A percentile compares a stretch with the other conserved stretches of the same genome.
phyloP scores from a whole-genome alignment of 2,888 invertebrate genomes.

The Byasa hedistus region DNA sequence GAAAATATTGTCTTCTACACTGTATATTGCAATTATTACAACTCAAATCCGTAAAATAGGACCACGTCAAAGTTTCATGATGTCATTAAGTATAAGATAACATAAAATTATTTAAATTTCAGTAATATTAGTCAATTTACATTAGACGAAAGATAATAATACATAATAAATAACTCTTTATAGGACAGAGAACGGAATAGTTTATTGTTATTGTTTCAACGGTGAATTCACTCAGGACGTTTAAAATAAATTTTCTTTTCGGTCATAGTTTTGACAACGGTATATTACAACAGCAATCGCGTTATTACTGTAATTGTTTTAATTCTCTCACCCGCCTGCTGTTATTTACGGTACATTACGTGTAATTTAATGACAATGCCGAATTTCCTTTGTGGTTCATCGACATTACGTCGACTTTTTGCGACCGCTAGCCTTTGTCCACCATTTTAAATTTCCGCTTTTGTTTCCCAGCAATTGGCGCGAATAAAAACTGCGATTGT shows the following conservation, averaged over 20 bases:
- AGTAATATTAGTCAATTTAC: too few relatives aligned
- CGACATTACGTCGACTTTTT: conserved; percentile 29
- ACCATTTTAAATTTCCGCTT: conserved; percentile 46
- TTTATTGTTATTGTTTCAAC: not conserved
- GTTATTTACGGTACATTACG: conserved; percentile 27
- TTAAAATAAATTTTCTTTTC: not conserved
- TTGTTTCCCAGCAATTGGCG: conserved; percentile 37
- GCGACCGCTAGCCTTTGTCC: conserved; percentile 41
- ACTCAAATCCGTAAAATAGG: too few relatives aligned
- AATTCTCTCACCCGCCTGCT: conserved; percentile 26
- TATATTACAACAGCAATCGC: conserved; percentile 10
- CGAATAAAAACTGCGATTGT: conserved; percentile 32
- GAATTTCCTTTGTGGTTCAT: conserved; percentile 29
- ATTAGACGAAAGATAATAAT: too few relatives aligned
- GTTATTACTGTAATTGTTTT: conserved; percentile 28
- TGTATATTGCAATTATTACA: too few relatives aligned
- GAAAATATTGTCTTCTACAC: too few relatives aligned
- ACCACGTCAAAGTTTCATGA: too few relatives aligned
- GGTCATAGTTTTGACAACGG: conserved; percentile 4
- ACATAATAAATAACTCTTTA: not conserved
- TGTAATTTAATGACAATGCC: conserved; percentile 28
- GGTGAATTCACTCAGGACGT: not conserved
- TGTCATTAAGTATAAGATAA: too few relatives aligned
- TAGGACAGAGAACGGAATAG: not conserved
- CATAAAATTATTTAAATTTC: too few relatives aligned